These are phyloP conservation scores for Strix aluco DNA, from an alignment of 2,113 vertebrate species.

Conservation along the genomic window DNA sequence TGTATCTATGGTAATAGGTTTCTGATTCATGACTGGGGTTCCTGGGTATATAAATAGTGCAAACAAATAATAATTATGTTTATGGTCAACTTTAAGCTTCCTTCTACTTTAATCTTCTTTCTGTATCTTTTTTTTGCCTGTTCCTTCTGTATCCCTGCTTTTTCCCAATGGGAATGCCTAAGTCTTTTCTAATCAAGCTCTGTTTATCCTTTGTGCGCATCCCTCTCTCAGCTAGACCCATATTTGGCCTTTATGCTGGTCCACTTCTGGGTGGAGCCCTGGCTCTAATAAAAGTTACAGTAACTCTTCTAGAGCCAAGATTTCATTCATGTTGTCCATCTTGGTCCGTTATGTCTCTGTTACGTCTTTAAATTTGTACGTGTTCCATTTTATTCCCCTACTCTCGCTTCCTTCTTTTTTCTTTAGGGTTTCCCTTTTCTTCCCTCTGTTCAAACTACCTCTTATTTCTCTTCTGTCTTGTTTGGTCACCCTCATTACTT, in stretches of 20 bases:
- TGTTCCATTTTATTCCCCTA: neutral
- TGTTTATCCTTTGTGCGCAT: neutral
- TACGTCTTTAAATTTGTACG: neutral
- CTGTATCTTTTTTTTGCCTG: neutral
- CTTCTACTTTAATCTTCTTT: neutral
- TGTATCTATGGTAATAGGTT: neutral
- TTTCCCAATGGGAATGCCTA: neutral
- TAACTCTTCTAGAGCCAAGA: neutral
- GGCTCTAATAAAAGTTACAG: neutral
- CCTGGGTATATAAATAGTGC: neutral
- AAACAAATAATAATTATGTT: neutral
- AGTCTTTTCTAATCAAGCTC: neutral
- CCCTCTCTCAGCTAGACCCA: neutral
- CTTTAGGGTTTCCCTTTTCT: neutral
- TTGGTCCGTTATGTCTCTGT: neutral
- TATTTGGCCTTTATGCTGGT: neutral
- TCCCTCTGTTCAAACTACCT: neutral
- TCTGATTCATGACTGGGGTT: neutral
- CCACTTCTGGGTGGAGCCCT: neutral
- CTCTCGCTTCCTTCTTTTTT: neutral
- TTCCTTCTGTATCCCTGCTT: neutral
- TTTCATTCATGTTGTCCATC: neutral
- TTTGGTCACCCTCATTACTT: neutral
- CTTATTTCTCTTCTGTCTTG: neutral
- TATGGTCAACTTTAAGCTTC: neutral